These are phyloP conservation scores for Pogonophryne albipinna DNA, from an alignment of 2,797 vertebrate species.

Conservation along the genomic window DNA sequence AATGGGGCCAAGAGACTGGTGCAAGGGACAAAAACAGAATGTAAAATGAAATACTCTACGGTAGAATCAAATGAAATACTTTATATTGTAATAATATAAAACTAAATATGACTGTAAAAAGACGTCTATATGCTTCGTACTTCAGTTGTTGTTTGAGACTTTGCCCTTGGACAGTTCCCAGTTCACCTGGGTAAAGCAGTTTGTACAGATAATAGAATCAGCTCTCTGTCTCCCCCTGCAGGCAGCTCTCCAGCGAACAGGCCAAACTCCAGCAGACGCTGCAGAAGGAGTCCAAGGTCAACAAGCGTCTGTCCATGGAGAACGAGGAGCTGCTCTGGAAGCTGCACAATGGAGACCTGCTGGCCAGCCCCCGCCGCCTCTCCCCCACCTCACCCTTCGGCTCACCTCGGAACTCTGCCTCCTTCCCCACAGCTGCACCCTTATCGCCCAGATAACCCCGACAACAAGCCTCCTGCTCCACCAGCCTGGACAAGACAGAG, in stretches of 20 bases:
- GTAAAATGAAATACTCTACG: no score
- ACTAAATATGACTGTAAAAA: no score
- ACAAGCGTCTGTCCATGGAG: conserved; percentile 97
- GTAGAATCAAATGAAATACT: no score
- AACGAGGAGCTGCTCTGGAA: conserved; percentile 98
- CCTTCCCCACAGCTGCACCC: conserved; percentile 86
- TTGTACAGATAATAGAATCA: not conserved
- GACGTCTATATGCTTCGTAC: no score
- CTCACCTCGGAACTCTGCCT: conserved; percentile 88
- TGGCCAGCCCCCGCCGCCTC: conserved; percentile 89
- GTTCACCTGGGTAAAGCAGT: not conserved
- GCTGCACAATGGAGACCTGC: conserved; percentile 92
- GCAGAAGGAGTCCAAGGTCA: conserved; percentile 96
- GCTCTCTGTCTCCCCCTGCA: conserved; percentile 70
- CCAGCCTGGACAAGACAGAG: conserved; percentile 12
- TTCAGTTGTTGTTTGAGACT: not conserved
- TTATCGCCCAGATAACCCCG: conserved; percentile 90
- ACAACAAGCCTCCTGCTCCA: not conserved
- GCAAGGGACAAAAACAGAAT: no score
- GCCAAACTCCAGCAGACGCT: conserved; percentile 92
- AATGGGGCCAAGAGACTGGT: no score
- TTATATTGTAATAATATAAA: no score
- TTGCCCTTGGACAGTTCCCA: not conserved
- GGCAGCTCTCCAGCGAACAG: conserved; percentile 94
- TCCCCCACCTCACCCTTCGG: conserved; percentile 88